These are phyloP conservation scores for Acanthornis magna DNA, from an alignment of 2,797 vertebrate species.

Conservation along the genomic window DNA sequence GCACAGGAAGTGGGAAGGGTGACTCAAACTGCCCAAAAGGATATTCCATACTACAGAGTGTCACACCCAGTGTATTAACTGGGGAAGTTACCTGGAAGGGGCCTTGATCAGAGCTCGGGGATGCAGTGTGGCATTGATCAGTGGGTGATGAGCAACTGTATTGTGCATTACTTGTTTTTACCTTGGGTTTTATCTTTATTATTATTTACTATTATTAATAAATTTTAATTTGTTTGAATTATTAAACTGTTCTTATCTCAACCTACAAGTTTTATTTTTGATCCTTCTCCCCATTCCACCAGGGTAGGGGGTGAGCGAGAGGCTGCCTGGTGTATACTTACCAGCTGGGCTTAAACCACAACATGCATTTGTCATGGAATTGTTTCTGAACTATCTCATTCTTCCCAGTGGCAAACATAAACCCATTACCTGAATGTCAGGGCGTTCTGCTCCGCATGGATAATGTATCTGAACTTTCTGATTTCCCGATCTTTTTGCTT, in stretches of 20 bases:
- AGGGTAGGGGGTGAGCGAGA: accelerated
- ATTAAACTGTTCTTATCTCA: not conserved
- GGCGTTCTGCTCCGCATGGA: slow-evolving; percentile 95
- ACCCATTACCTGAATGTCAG: slow-evolving; percentile 89
- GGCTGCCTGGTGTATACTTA: not conserved
- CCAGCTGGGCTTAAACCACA: not conserved
- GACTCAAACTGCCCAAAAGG: not conserved
- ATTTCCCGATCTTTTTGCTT: slow-evolving; percentile 90
- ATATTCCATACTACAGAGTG: not conserved
- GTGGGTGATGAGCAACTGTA: not conserved
- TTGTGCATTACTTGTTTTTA: not conserved
- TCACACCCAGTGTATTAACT: not conserved
- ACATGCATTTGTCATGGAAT: not conserved
- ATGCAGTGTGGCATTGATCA: not conserved
- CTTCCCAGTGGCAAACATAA: not conserved
- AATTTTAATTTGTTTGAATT: not conserved
- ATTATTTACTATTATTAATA: not conserved
- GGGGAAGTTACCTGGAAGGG: not conserved
- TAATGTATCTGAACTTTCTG: slow-evolving; percentile 92
- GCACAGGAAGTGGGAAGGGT: not conserved
- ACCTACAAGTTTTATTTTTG: not conserved
- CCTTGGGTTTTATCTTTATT: not conserved
- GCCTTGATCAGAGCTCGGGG: not conserved
- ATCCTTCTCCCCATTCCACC: not conserved
- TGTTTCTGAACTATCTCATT: not conserved